These are phyloP conservation scores for Falco rusticolus DNA, from an alignment of 2,797 vertebrate species.

Conservation along the genomic window DNA sequence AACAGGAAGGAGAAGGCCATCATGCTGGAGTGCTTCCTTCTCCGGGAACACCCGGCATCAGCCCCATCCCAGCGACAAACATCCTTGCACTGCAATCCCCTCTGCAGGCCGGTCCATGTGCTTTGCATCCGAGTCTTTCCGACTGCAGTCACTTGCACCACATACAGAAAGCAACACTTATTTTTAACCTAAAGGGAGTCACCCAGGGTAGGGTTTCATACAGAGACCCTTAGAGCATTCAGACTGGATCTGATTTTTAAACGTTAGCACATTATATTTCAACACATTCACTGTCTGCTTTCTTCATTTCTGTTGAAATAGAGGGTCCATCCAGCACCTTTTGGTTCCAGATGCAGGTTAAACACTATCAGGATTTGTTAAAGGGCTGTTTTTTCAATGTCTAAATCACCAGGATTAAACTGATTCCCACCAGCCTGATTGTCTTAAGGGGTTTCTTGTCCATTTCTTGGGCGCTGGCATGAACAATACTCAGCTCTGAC, in stretches of 20 bases:
- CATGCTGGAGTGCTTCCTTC: background rate
- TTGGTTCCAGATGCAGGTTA: background rate
- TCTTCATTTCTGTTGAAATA: background rate
- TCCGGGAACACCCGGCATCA: background rate
- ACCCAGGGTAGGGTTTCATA: conserved; percentile 19
- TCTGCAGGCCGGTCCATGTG: background rate
- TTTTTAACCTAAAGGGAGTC: conserved; percentile 49
- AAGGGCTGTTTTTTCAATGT: background rate
- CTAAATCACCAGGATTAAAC: background rate
- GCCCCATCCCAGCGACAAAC: background rate
- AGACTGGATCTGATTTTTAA: conserved; percentile 2
- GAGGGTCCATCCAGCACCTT: background rate
- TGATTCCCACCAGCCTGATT: background rate
- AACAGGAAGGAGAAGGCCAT: background rate
- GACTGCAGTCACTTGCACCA: background rate
- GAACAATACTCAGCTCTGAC: background rate
- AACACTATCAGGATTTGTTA: background rate
- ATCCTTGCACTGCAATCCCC: background rate
- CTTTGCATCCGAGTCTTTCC: background rate
- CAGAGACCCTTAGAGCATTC: background rate
- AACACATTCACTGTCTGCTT: background rate
- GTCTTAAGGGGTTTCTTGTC: background rate
- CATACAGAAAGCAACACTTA: conserved; percentile 19
- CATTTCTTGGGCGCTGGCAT: background rate
- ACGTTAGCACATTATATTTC: conserved; percentile 11